Base-by-base conservation (phyloP, 2,888 invertebrate genomes). In the Amiota mariae region DNA sequence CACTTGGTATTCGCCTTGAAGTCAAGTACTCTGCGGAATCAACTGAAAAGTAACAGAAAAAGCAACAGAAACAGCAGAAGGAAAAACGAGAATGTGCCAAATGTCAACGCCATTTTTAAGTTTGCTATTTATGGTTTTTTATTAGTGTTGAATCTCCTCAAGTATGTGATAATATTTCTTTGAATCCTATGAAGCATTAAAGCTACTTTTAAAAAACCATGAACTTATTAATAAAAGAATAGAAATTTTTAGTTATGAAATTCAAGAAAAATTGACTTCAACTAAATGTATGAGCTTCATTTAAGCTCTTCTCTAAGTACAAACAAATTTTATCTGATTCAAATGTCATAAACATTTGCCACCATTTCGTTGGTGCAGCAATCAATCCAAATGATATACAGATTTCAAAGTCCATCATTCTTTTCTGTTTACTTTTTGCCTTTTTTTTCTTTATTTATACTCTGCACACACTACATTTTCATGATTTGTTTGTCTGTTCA, bases 381-480 rank as follows among this genome's bases (percentile, higher is more conserved):
- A 85, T 83, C 82, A 83, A 83, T 83, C 84, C 85, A 82, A 85
- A 83, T 83, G 82, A 85, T 83, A 82, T 84, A 83, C 84, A 82
- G 82, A 85, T 85, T 85, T 73, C 73, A 70, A 73, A 76, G 66
- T 51, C 71, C n/a, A 36, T 15, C 24, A 47, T 46, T n/a, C 54
- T 3, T n/a, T 13, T 63, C 57, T 66, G 57, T 76, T 70, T 66
- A 77, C 72, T 73, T 13, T 54, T 54, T 15, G 15, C 54, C 54
- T 54, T 54, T 54, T 54, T 54, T 54, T 54, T 54, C 8, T 13
- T n/a, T 9, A 15, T 54, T 54, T 8, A 6, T 1, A 4, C 1
- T 1, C 11, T 10, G 36, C 13, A 36, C 36, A 59, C 36, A 63
- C 1, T 12, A 63, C 8, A 13, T 36, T 46, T 15, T 47, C 63